Conservation (phyloP, 1,140 invertebrate species). For the Halictus rubicundus region DNA sequence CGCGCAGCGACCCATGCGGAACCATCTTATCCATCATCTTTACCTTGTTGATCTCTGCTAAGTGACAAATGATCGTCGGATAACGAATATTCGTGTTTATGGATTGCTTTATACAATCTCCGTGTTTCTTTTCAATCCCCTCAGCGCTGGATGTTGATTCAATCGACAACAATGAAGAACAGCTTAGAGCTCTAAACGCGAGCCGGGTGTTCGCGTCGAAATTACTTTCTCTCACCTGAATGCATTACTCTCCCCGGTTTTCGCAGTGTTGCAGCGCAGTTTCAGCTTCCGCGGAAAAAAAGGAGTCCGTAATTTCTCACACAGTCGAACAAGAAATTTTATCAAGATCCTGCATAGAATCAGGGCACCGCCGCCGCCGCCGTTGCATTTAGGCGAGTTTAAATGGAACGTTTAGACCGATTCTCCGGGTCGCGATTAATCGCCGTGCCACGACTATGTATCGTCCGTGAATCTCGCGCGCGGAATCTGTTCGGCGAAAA, state of each 20-base stretch:
- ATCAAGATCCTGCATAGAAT: not conserved
- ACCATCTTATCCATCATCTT: constrained; percentile 1
- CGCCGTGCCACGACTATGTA: not conserved
- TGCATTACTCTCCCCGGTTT: not conserved
- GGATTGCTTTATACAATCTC: too few species aligned
- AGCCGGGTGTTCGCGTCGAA: not conserved
- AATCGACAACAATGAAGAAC: not conserved
- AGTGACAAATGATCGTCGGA: not conserved
- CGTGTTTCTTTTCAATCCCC: not conserved
- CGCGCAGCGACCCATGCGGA: not conserved
- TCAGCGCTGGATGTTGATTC: not conserved
- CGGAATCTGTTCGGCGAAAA: not conserved
- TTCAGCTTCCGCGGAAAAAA: not conserved
- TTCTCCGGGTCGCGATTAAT: not conserved
- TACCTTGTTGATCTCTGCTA: not conserved
- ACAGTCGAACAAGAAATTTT: not conserved
- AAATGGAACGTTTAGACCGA: not conserved
- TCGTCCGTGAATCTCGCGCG: not conserved
- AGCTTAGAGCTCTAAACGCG: not conserved
- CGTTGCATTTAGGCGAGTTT: not conserved
- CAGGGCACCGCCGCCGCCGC: not conserved
- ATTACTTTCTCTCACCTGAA: not conserved
- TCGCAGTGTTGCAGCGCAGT: not conserved
- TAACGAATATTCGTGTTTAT: not conserved
- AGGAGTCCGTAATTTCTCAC: not conserved